phyloP scores from a whole-genome alignment of 2,888 invertebrate genomes.

The Noctua janthina region DNA sequence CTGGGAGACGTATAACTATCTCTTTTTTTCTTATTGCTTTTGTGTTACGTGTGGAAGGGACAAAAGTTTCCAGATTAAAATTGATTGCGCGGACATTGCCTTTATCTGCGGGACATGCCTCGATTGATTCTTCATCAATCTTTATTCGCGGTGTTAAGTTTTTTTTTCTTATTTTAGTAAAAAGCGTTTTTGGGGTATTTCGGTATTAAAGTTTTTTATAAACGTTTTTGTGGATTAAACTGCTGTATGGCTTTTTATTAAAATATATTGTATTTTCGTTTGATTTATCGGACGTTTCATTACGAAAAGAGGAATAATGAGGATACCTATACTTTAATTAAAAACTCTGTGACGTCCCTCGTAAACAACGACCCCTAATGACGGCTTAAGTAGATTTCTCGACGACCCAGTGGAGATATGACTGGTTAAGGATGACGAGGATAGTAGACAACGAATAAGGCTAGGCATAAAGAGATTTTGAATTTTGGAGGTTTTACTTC shows the following conservation, averaged over 20 bases:
- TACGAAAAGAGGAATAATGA: neutral
- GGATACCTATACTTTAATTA: neutral
- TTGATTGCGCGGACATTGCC: constrained; percentile 87
- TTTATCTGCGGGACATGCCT: constrained; percentile 85
- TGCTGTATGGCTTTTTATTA: neutral
- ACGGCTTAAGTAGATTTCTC: neutral
- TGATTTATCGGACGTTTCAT: neutral
- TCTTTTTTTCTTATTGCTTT: constrained; percentile 64
- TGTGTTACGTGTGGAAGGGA: constrained; percentile 69
- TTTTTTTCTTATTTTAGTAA: constrained; percentile 74
- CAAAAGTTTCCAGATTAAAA: constrained; percentile 86
- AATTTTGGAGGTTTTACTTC: neutral
- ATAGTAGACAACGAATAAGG: neutral
- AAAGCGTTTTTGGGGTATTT: constrained; percentile 58
- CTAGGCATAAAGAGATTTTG: neutral
- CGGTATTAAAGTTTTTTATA: constrained; percentile 34
- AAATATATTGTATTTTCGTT: neutral
- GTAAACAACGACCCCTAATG: neutral
- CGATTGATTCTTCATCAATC: constrained; percentile 90
- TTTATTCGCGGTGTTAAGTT: constrained; percentile 86
- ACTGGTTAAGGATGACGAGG: neutral
- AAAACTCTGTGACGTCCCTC: too few relatives aligned
- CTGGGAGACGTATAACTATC: constrained; percentile 76
- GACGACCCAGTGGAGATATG: neutral
- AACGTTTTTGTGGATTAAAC: constrained; percentile 9